phyloP scores from a whole-genome alignment of 2,797 vertebrate genomes.

The Oreortyx pictus region DNA sequence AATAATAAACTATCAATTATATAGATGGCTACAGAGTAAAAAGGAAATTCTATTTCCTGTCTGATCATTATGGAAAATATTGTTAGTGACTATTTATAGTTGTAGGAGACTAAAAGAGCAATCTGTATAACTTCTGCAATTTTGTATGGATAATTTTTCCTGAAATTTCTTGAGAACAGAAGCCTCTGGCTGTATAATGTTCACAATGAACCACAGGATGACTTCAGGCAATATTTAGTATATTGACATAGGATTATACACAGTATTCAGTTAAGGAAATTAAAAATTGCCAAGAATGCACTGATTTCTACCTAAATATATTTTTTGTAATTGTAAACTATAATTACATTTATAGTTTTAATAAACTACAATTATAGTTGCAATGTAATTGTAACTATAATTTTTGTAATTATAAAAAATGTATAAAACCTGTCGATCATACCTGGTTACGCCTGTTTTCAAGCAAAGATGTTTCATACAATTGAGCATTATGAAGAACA shows the following conservation, averaged over 20 bases:
- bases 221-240: not conserved
- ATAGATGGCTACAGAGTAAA: not conserved
- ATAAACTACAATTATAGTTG: too few species aligned
- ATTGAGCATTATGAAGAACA: slow-evolving; percentile 94
- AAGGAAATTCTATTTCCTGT: slow-evolving; percentile 20
- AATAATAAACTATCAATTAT: slow-evolving; percentile 6
- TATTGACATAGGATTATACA: not conserved
- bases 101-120: not conserved
- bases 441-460: slow-evolving; percentile 96
- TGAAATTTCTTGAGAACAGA: not conserved
- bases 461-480: slow-evolving; percentile 94
- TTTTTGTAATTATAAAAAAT: not conserved
- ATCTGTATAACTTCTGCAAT: not conserved
- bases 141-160: not conserved
- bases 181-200: not conserved
- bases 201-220: not conserved
- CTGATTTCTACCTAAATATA: not conserved
- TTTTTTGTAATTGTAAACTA: not conserved
- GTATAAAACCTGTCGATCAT: not conserved
- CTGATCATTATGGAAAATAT: not conserved
- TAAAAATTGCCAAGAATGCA: not conserved
- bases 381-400: not conserved
- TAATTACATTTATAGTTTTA: too few species aligned
- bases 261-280: not conserved
- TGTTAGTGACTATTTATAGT: not conserved